These are phyloP conservation scores for Cinara cedri DNA, from an alignment of 2,888 invertebrate species.

Conservation along the genomic window DNA sequence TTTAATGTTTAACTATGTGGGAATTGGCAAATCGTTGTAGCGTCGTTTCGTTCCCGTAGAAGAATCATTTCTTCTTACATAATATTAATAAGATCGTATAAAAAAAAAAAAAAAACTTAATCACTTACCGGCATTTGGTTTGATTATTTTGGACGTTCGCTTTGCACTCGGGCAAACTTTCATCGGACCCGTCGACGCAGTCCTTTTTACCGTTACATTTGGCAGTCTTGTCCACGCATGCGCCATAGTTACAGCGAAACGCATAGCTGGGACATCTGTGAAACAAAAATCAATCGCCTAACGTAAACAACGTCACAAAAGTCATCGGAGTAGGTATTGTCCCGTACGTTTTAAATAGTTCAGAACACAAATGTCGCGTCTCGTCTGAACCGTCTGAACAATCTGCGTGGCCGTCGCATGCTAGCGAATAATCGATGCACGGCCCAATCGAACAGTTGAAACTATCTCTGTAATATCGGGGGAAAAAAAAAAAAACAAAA, in stretches of 20 bases:
- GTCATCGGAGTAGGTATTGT: not conserved
- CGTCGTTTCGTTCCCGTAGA: too few species aligned
- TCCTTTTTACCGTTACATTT: slow-evolving; percentile 60
- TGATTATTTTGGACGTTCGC: not conserved
- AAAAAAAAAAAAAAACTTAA: too few species aligned
- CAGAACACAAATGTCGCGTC: slow-evolving; percentile 58
- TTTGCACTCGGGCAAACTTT: slow-evolving; percentile 36
- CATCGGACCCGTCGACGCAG: slow-evolving; percentile 60
- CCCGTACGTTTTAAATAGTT: slow-evolving; percentile 31
- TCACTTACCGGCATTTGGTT: not conserved
- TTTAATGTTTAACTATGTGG: too few species aligned
- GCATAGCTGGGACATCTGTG: slow-evolving; percentile 59
- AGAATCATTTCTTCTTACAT: not conserved
- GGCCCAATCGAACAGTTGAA: slow-evolving; percentile 57
- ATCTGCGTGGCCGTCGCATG: slow-evolving; percentile 59
- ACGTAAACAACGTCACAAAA: too few species aligned
- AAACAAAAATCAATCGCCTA: not conserved
- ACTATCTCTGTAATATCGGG: not conserved
- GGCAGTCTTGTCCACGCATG: slow-evolving; percentile 58
- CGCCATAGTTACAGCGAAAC: slow-evolving; percentile 60
- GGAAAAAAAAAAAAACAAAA: not conserved
- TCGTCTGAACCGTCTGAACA: slow-evolving; percentile 60
- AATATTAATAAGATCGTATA: not conserved
- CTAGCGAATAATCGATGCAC: slow-evolving; percentile 58
- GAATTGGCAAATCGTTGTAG: too few species aligned